Evolutionary conservation across 1,140 invertebrate species (phyloP), one percentile per base, ranked within the genome.

Genomic region (Centruroides sculpturatus): DNA sequence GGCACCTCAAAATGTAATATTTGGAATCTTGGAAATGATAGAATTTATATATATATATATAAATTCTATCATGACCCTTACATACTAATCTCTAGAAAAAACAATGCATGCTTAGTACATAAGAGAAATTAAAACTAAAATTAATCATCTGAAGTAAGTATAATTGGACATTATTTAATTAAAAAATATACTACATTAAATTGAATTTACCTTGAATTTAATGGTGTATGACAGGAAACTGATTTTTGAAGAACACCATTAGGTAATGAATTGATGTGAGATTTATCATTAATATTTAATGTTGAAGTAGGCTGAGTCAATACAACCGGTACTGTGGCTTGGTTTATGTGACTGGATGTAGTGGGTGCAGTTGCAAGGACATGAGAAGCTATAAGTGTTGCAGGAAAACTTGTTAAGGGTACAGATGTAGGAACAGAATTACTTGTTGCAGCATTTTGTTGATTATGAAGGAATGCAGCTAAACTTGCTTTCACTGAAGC

Each of bases 271-370:
- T 59, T 65, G 0, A 58, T 47, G 12, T 58, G 35, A 35, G 59
- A 35, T 63, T 60, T 73, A 8, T 41, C 41, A 41, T 41, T 41
- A 41, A 41, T 8, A 67, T 55, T 70, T 13, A 68, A 61, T 72
- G 70, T 66, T 73, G 66, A 57, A 68, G 36, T 70, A 69, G 48
- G 66, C 66, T 69, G 71, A 41, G 74, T 62, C 41, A 41, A 8
- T 77, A 75, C 10, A 68, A 69, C 35, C 77, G 74, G 5, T 73
- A 4, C 76, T 79, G 61, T 74, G 78, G 63, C 73, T 78, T 57
- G 75, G 23, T n/a, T 13, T n/a, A 34, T n/a, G 12, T 34, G 23
- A n/a, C 3, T n/a, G 5, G 23, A 6, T n/a, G 23, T 51, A 51
- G 50, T 6, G 12, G 50, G 12, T 34, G 23, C 50, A 51, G 50